A percentile compares a stretch with the other conserved stretches of the same genome.
phyloP scores from a whole-genome alignment of 92 coral and sea anemone species.

The Parazoanthus swiftii region DNA sequence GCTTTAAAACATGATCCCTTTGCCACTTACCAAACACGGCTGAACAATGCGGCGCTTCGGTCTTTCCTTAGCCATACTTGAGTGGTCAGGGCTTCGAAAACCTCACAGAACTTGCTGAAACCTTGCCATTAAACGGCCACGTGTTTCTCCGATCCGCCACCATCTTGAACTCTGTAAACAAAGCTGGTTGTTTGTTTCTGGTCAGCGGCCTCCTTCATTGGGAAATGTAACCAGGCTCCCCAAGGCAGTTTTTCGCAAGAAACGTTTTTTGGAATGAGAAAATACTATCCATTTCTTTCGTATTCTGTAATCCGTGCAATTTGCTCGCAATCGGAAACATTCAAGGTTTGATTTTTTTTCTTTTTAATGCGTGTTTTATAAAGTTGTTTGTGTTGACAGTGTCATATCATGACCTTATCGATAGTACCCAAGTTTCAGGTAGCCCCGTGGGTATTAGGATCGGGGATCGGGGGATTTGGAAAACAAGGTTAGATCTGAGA shows the following conservation, averaged over 20 bases:
- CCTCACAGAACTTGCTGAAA: conserved; percentile 41
- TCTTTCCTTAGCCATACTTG: conserved; percentile 80
- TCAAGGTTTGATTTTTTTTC: conserved; percentile 17
- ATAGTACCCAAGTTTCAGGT: too few relatives aligned
- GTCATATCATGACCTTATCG: too few relatives aligned
- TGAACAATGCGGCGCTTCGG: conserved; percentile 83
- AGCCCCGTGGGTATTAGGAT: too few relatives aligned
- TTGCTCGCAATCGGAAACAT: conserved; percentile 25
- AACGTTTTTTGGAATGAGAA: neutral
- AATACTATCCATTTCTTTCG: neutral
- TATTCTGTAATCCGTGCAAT: conserved; percentile 19
- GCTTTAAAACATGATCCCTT: neutral
- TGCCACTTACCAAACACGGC: conserved; percentile 88
- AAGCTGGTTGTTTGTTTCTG: conserved; percentile 69
- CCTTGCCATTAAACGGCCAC: conserved; percentile 33
- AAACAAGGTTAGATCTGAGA: too few relatives aligned
- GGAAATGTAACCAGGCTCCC: conserved; percentile 33
- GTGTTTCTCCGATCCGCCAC: conserved; percentile 34
- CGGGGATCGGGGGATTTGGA: too few relatives aligned
- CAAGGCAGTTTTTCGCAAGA: neutral
- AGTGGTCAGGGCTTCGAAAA: conserved; percentile 40
- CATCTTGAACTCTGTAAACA: conserved; percentile 45
- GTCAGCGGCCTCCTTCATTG: conserved; percentile 57
- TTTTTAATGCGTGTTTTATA: neutral
- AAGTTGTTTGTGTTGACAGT: too few relatives aligned